Evolutionary conservation across 2,888 invertebrate genomes (phyloP).

Genomic region (Atethmia centrago): DNA sequence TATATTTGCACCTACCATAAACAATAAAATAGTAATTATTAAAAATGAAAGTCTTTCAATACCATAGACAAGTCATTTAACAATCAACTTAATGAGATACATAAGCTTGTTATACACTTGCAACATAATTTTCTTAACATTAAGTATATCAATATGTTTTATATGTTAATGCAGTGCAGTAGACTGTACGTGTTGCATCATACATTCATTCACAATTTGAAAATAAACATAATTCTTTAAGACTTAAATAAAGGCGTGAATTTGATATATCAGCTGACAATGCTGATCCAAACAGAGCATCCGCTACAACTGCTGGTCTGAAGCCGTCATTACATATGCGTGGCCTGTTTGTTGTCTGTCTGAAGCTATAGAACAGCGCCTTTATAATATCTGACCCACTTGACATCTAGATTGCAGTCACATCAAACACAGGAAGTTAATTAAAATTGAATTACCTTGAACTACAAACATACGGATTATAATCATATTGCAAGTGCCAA

Average conservation of each 20-base stretch:
- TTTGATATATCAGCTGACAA: background rate
- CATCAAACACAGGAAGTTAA: background rate
- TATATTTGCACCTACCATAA: constrained; percentile 69
- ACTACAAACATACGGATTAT: background rate
- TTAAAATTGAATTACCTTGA: background rate
- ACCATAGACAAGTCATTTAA: constrained; percentile 74
- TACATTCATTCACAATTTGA: constrained; percentile 4
- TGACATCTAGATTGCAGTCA: background rate
- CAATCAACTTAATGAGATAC: constrained; percentile 77
- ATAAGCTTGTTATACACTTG: constrained; percentile 58
- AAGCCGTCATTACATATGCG: background rate
- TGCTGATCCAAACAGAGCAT: background rate
- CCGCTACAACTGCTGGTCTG: constrained; percentile 5
- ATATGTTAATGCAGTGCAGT: background rate
- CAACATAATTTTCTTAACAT: constrained; percentile 39
- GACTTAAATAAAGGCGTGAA: background rate
- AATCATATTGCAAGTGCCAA: constrained; percentile 53
- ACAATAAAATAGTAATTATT: constrained; percentile 58
- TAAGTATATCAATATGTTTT: constrained; percentile 6
- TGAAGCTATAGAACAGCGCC: background rate
- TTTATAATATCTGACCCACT: background rate
- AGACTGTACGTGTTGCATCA: background rate
- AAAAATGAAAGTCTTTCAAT: constrained; percentile 73
- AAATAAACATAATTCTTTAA: constrained; percentile 5
- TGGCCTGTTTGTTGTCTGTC: background rate